phyloP scores from a whole-genome alignment of 53 echinoderm and acorn worm genomes.

The Echinarachnius parma region DNA sequence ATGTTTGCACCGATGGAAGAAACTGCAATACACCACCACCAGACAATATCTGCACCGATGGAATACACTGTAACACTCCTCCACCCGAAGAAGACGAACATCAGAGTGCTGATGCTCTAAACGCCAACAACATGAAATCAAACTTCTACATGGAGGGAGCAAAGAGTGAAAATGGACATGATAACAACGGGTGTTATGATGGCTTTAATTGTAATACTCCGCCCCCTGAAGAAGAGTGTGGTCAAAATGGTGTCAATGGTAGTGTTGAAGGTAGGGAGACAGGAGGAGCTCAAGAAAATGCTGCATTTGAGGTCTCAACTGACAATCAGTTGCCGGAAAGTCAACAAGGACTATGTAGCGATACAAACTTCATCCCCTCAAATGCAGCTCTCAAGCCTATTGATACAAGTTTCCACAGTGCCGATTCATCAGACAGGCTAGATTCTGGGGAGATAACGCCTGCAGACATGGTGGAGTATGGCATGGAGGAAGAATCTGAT shows the following conservation, averaged over 20 bases:
- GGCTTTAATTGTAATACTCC: slow-evolving; percentile 84
- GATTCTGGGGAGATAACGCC: slow-evolving; percentile 72
- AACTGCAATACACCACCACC: neutral
- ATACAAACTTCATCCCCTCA: slow-evolving; percentile 41
- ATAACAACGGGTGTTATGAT: slow-evolving; percentile 53
- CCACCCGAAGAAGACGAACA: slow-evolving; percentile 3
- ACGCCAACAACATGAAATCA: slow-evolving; percentile 2
- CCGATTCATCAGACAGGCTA: slow-evolving; percentile 43
- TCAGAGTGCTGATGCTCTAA: slow-evolving; percentile 3
- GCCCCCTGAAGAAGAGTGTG: slow-evolving; percentile 62
- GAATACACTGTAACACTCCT: neutral
- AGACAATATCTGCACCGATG: neutral
- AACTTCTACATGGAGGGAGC: slow-evolving; percentile 9
- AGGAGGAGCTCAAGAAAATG: neutral
- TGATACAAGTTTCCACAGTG: slow-evolving; percentile 23
- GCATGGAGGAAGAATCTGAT: slow-evolving; percentile 46
- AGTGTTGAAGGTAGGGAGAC: slow-evolving; percentile 12
- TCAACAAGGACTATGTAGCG: slow-evolving; percentile 57
- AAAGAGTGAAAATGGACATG: neutral
- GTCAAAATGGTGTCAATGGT: slow-evolving; percentile 46
- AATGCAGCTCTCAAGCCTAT: slow-evolving; percentile 26
- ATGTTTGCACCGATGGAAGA: neutral
- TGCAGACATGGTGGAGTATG: slow-evolving; percentile 72
- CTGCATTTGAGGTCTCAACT: slow-evolving; percentile 26
- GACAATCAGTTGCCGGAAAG: slow-evolving; percentile 70